Conservation (phyloP, 1,140 invertebrate genomes). For the Platyura marginata region DNA sequence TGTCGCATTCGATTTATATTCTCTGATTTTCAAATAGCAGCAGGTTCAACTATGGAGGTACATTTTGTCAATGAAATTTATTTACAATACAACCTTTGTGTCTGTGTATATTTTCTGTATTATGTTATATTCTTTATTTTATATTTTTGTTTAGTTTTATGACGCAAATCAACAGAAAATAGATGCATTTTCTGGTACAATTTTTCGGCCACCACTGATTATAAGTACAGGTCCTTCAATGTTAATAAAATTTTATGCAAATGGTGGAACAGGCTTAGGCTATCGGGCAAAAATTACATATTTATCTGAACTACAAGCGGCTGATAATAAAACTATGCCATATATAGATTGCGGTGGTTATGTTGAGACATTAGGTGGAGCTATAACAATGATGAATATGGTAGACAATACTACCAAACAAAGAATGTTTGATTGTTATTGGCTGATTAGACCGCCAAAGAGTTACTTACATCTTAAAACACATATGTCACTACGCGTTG, state of each 20-base stretch:
- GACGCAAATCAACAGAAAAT: slow-evolving; percentile 48
- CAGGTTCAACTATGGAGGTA: slow-evolving; percentile 49
- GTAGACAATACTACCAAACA: slow-evolving; percentile 34
- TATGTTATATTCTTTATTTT: slow-evolving; percentile 3
- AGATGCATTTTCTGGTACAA: slow-evolving; percentile 41
- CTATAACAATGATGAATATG: slow-evolving; percentile 66
- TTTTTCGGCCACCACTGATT: slow-evolving; percentile 49
- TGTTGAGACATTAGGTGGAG: slow-evolving; percentile 50
- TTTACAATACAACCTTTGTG: not conserved
- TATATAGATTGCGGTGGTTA: slow-evolving; percentile 53
- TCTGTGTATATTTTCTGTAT: slow-evolving; percentile 4
- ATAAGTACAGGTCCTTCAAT: slow-evolving; percentile 42
- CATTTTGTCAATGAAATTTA: slow-evolving; percentile 1
- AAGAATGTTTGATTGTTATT: slow-evolving; percentile 44
- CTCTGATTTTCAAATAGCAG: slow-evolving; percentile 46
- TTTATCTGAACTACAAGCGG: slow-evolving; percentile 29
- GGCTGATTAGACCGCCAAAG: slow-evolving; percentile 46
- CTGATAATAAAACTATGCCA: slow-evolving; percentile 32
- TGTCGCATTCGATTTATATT: slow-evolving; percentile 45
- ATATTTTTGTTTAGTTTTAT: slow-evolving; percentile 33
- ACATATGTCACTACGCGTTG: slow-evolving; percentile 46
- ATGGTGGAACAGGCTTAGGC: slow-evolving; percentile 44
- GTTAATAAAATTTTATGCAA: slow-evolving; percentile 48
- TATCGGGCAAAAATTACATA: slow-evolving; percentile 51
- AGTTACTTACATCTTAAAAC: slow-evolving; percentile 46